Percentiles rank a stretch among this genome's conserved stretches.
These are phyloP conservation scores for Leucoptera coffeella DNA, from an alignment of 2,888 invertebrate species.

Conservation along the genomic window DNA sequence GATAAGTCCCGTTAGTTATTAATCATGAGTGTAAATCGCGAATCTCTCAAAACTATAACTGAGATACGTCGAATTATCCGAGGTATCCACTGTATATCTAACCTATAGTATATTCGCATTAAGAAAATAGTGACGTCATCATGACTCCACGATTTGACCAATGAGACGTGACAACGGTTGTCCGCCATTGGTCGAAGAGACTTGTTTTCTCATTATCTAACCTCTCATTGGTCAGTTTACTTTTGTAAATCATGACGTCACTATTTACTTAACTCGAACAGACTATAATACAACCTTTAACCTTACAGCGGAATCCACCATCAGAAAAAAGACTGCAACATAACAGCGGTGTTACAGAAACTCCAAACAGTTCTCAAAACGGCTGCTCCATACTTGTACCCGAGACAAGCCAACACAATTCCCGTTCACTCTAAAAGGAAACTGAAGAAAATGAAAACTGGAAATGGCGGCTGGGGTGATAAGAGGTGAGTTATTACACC, in stretches of 20 bases:
- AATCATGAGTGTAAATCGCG: too few relatives aligned
- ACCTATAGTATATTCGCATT: too few relatives aligned
- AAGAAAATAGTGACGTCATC: too few relatives aligned
- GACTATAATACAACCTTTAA: too few relatives aligned
- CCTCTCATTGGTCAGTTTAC: background rate
- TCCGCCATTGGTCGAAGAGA: too few relatives aligned
- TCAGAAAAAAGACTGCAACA: constrained; percentile 86
- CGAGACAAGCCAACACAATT: constrained; percentile 75
- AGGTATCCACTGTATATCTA: too few relatives aligned
- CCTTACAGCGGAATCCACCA: constrained; percentile 86
- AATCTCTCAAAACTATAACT: too few relatives aligned
- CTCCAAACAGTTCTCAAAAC: constrained; percentile 72
- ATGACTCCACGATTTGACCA: too few relatives aligned
- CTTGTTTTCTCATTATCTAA: too few relatives aligned
- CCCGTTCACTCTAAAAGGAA: constrained; percentile 69
- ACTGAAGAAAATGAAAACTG: constrained; percentile 19
- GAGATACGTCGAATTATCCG: too few relatives aligned
- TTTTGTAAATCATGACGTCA: too few relatives aligned
- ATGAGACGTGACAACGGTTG: background rate
- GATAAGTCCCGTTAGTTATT: too few relatives aligned
- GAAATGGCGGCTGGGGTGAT: constrained; percentile 99
- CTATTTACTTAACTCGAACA: background rate
- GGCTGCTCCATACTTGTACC: constrained; percentile 66
- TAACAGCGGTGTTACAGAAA: constrained; percentile 76
- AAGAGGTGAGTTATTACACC: constrained; percentile 24